Evolutionary conservation across 1,140 invertebrate species (phyloP), one percentile per base, ranked within the genome.

Genomic region (Trissolcus basalis): DNA sequence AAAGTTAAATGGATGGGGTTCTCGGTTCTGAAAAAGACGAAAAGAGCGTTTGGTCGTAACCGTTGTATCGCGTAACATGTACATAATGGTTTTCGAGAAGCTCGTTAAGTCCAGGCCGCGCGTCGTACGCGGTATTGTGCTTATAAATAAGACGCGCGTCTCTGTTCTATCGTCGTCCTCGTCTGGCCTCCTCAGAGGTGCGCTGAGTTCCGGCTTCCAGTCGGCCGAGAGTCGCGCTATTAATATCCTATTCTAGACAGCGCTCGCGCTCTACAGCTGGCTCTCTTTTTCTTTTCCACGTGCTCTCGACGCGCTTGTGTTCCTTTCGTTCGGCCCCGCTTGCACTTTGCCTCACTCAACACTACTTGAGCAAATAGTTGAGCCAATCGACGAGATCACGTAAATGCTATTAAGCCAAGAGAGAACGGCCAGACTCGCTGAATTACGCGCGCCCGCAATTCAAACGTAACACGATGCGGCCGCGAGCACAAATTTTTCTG

Each of bases 181-280:
- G 65, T 76, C 67, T 50, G 55, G 39, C 56, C 78, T 74, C 68
- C 67, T 76, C 75, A 60, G 67, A 74, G 78, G 74, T 77, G 68
- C 64, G 56, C 64, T 77, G 58, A 77, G 78, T 80, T 77, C 78
- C 78, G 78, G 70, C 78, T 80, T 77, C 78, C 78, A 80, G 78
- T 77, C 73, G 65, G 70, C 69, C 70, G 64, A 70, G 19, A 27
- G 69, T 64, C 61, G 74, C 63, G 71, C 64, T 79, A 79, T 77
- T 79, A 79, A 79, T 79, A 79, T 77, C 78, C 65, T 71, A 77
- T 79, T 77, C 74, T 67, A 77, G 64, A 59, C 73, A 51, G 63
- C 44, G 41, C 35, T 68, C 48, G 54, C 44, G 50, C 36, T 39
- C 36, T 39, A 27, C 19, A 27, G 19, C 36, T 39, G 36, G 9